Conservation (phyloP, 2,797 vertebrate genomes). For the Sciurus vulgaris region DNA sequence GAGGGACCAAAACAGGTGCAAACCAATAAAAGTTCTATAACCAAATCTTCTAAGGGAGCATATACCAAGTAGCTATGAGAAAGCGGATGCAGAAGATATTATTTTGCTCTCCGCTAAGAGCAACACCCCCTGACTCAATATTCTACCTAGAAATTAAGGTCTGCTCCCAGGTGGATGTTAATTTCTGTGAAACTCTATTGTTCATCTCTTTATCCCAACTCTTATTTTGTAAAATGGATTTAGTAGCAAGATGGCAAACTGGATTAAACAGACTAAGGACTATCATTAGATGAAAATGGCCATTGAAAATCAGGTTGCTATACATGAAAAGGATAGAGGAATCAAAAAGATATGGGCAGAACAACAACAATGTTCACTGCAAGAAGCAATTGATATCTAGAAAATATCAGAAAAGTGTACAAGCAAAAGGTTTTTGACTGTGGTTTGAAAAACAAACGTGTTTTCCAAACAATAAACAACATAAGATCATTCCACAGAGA, state of each 20-base stretch:
- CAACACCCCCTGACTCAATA: not conserved
- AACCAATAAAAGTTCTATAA: not conserved
- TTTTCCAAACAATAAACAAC: slow-evolving; percentile 6
- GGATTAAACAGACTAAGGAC: not conserved
- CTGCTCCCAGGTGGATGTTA: not conserved
- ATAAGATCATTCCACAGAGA: not conserved
- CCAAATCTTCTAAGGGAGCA: not conserved
- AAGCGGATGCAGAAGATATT: not conserved
- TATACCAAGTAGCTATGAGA: not conserved
- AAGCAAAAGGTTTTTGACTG: not conserved
- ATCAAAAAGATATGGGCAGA: not conserved
- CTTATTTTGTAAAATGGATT: not conserved
- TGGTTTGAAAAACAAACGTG: not conserved
- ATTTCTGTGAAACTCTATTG: not conserved
- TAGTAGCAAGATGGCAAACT: not conserved
- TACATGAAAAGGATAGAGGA: not conserved
- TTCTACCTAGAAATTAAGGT: not conserved
- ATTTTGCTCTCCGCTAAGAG: not conserved
- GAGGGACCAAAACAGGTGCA: not conserved
- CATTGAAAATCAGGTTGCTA: not conserved
- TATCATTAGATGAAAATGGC: not conserved
- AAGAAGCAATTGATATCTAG: not conserved
- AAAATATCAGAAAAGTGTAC: not conserved
- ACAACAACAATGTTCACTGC: not conserved
- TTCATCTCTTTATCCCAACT: not conserved